These are phyloP conservation scores for Acholoe squamosa DNA, from an alignment of 2,888 invertebrate genomes.

Conservation along the genomic window DNA sequence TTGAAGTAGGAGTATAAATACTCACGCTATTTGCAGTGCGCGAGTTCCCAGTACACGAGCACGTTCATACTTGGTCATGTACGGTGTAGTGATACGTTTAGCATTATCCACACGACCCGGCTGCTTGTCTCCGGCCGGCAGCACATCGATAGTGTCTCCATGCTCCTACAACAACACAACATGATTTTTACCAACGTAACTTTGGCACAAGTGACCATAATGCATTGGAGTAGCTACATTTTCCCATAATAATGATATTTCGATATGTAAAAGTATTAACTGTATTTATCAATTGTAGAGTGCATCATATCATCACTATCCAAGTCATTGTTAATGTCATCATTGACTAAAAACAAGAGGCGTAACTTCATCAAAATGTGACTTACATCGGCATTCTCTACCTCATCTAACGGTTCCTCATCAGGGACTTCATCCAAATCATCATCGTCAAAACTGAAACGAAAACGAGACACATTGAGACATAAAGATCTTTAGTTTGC, in stretches of 20 bases:
- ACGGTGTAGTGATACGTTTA: conserved; percentile 97
- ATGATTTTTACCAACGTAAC: no score
- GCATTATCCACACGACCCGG: conserved; percentile 86
- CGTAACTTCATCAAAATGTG: no score
- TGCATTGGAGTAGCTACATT: background rate
- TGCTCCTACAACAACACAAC: conserved; percentile 84
- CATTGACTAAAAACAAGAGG: no score
- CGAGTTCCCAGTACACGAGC: conserved; percentile 96
- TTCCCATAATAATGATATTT: no score
- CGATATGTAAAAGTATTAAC: no score
- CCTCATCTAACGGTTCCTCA: conserved; percentile 81
- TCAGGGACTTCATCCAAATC: conserved; percentile 80
- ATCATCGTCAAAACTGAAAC: conserved; percentile 77
- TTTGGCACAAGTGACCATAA: no score
- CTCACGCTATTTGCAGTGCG: conserved; percentile 95
- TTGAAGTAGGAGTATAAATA: no score
- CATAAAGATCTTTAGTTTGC: no score
- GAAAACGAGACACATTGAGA: no score
- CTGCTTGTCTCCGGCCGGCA: conserved; percentile 90
- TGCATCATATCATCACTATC: no score
- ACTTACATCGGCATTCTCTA: conserved; percentile 74
- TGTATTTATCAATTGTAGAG: no score
- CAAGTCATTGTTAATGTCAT: no score
- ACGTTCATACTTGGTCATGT: conserved; percentile 99
- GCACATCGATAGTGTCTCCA: conserved; percentile 92